Conservation (phyloP, 1,140 invertebrate species). For the Babylonia areolata region DNA sequence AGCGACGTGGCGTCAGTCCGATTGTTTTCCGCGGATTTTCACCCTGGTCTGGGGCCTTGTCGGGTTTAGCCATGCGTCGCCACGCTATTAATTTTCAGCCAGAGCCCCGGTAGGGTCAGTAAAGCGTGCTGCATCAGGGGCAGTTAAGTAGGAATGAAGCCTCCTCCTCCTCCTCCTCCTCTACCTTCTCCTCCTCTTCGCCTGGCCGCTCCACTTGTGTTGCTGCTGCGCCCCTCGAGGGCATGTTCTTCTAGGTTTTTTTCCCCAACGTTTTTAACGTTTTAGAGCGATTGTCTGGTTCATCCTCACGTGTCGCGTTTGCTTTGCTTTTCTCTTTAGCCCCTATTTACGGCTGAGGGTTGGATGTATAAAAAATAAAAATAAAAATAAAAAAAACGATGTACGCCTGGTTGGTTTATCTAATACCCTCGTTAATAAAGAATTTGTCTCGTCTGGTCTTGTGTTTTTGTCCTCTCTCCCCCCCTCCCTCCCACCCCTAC, state of each 20-base stretch:
- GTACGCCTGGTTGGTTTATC: too few species aligned
- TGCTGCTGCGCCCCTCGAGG: not conserved
- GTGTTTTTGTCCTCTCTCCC: too few species aligned
- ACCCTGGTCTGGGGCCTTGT: not conserved
- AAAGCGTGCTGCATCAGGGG: not conserved
- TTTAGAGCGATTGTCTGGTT: not conserved
- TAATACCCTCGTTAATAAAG: too few species aligned
- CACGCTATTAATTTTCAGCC: not conserved
- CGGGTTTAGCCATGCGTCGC: not conserved
- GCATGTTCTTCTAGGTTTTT: not conserved
- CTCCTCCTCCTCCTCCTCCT: not conserved
- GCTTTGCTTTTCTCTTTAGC: too few species aligned
- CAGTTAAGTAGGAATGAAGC: not conserved
- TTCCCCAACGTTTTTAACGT: not conserved
- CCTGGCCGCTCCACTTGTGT: not conserved
- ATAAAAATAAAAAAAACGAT: too few species aligned
- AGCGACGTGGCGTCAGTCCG: slow-evolving; percentile 1
- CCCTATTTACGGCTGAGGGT: too few species aligned
- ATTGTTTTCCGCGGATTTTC: slow-evolving; percentile 15
- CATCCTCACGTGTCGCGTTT: not conserved
- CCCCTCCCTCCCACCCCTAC: too few species aligned
- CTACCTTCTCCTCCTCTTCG: not conserved
- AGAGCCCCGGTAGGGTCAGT: not conserved
- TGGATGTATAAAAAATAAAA: too few species aligned
- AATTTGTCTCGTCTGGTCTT: too few species aligned